Evolutionary conservation across 2,888 invertebrate species (phyloP).

Genomic region (Cheilosia impressa): DNA sequence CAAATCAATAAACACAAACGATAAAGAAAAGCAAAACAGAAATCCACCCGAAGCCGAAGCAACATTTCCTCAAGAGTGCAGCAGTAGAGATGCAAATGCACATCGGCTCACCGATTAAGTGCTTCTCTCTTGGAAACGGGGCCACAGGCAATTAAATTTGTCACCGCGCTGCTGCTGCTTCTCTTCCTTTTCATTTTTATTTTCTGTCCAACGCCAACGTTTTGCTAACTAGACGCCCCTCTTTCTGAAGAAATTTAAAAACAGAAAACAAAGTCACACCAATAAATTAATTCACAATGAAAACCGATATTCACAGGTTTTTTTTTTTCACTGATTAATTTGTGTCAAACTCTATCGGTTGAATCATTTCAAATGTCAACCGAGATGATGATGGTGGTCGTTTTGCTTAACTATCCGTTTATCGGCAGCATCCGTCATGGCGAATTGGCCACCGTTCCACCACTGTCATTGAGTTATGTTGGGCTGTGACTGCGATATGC

Average conservation of each 20-base stretch:
- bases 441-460: slow-evolving; percentile 44
- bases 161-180: slow-evolving; percentile 35
- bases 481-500: slow-evolving; percentile 31
- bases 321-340: slow-evolving; percentile 55
- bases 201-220: neutral
- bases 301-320: slow-evolving; percentile 41
- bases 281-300: slow-evolving; percentile 36
- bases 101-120: slow-evolving; percentile 47
- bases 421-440: slow-evolving; percentile 53
- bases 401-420: slow-evolving; percentile 3
- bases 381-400: slow-evolving; percentile 28
- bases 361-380: slow-evolving; percentile 49
- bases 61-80: slow-evolving; percentile 22
- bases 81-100: slow-evolving; percentile 55
- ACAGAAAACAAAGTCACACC: neutral
- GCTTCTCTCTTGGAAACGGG: slow-evolving; percentile 53
- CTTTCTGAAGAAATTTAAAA: slow-evolving; percentile 35
- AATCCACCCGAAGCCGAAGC: slow-evolving; percentile 22
- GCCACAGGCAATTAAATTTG: slow-evolving; percentile 66
- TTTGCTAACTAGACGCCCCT: slow-evolving; percentile 57
- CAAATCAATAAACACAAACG: slow-evolving; percentile 68
- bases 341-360: slow-evolving; percentile 55
- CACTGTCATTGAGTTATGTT: slow-evolving; percentile 43
- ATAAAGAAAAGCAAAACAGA: slow-evolving; percentile 44
- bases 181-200: slow-evolving; percentile 6